Conservation (phyloP, 2,888 invertebrate genomes). For the Tenthredo mesomela region DNA sequence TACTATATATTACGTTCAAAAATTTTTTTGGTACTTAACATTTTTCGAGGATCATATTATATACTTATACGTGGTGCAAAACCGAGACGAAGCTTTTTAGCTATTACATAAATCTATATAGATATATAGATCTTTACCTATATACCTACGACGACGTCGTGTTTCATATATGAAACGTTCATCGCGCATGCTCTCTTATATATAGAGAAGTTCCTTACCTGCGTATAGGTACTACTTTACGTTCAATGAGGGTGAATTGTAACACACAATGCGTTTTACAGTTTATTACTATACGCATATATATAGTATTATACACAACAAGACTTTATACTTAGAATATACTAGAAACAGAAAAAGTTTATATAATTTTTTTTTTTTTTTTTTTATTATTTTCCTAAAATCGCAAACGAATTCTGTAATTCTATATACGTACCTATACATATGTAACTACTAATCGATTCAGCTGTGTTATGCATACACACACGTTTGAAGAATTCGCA, state of each 20-base stretch:
- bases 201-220: not conserved
- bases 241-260: not conserved
- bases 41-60: not conserved
- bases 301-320: not conserved
- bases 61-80: not conserved
- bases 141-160: not conserved
- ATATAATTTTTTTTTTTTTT: not conserved
- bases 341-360: not conserved
- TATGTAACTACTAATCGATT: not conserved
- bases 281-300: not conserved
- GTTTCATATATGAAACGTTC: not conserved
- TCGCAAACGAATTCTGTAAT: not conserved
- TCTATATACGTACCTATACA: too few relatives aligned
- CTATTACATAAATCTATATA: not conserved
- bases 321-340: not conserved
- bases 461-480: not conserved
- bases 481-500: not conserved
- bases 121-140: too few relatives aligned
- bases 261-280: not conserved
- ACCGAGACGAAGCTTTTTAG: not conserved
- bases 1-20: not conserved
- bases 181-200: not conserved
- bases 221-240: conserved; percentile 2
- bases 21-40: not conserved
- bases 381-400: not conserved